Conservation (phyloP, 2,888 invertebrate genomes). For the Thelaira solivaga region DNA sequence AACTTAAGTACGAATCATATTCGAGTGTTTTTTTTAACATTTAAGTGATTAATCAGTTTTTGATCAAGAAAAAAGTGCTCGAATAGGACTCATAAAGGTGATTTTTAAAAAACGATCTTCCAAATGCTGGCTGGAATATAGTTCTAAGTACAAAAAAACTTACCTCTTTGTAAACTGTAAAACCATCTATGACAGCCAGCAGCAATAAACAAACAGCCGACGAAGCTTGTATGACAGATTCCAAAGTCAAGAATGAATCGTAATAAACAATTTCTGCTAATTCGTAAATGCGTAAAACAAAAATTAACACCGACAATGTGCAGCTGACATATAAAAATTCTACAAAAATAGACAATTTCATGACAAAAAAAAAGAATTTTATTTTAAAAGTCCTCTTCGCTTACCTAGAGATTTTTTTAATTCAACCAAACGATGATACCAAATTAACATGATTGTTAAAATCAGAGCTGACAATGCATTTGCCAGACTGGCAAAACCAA, state of each 20-base stretch:
- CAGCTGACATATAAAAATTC: conserved; percentile 72
- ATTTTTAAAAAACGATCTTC: too few relatives aligned
- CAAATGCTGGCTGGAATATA: too few relatives aligned
- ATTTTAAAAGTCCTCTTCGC: conserved; percentile 45
- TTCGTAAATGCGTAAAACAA: conserved; percentile 70
- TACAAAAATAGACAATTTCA: conserved; percentile 62
- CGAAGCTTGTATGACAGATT: conserved; percentile 67
- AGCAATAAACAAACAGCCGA: conserved; percentile 66
- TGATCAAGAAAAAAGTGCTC: too few relatives aligned
- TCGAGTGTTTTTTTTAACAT: too few relatives aligned
- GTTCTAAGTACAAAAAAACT: too few relatives aligned
- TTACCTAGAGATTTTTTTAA: conserved; percentile 73
- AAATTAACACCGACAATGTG: conserved; percentile 67
- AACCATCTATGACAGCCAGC: conserved; percentile 70
- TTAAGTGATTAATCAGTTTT: too few relatives aligned
- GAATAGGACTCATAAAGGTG: too few relatives aligned
- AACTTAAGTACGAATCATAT: too few relatives aligned
- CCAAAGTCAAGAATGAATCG: conserved; percentile 70
- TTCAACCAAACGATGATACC: conserved; percentile 74
- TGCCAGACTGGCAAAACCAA: conserved; percentile 69
- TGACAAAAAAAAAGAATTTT: not conserved
- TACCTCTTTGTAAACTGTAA: conserved; percentile 75
- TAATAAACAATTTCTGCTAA: conserved; percentile 71
- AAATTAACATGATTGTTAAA: conserved; percentile 73
- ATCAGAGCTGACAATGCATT: conserved; percentile 71